Base-by-base conservation (phyloP, 2,888 invertebrate genomes). In the Netelia virgata region DNA sequence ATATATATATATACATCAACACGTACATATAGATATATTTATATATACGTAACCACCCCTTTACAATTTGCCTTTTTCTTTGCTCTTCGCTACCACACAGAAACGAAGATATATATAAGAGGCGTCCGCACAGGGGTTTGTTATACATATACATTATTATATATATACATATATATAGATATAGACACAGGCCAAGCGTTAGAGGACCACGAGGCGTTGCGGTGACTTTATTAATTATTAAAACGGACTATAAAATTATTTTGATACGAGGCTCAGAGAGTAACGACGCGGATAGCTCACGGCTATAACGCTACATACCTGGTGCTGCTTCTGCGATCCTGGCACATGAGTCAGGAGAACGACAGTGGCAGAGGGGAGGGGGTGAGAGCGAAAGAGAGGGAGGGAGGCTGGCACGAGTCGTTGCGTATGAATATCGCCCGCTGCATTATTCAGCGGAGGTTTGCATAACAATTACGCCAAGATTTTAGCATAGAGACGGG, bases 391-490 rank as follows among this genome's bases (percentile, higher is more conserved):
- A 53, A 36, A 63, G 47, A 73, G 68, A 16, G 59, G 18, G 59
- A 50, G 41, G 63, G 59, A 59, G 23, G 47, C 57, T 72, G 79
- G 79, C 83, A 88, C 87, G 86, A 86, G 84, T 77, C 87, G 85
- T 87, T 88, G 87, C 87, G 89, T 89, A 89, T 90, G 90, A 90
- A 90, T 90, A 89, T 89, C 89, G 87, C 88, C 87, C 86, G 88
- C 87, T 89, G 88, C 90, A 90, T 90, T 90, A 90, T 90, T 90
- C 90, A 90, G 86, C 86, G 86, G 79, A 88, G 85, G 89, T 89
- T 90, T 89, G 89, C 90, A 90, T 90, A 89, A 88, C 89, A 90
- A 90, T 90, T 90, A 90, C 89, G 89, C 86, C 86, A 87, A 86
- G 89, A 89, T 89, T 89, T 89, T 88, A 89, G 89, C 88, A 89